These are phyloP conservation scores for Trachelus troglodyta DNA, from an alignment of 2,888 invertebrate species.

Conservation along the genomic window DNA sequence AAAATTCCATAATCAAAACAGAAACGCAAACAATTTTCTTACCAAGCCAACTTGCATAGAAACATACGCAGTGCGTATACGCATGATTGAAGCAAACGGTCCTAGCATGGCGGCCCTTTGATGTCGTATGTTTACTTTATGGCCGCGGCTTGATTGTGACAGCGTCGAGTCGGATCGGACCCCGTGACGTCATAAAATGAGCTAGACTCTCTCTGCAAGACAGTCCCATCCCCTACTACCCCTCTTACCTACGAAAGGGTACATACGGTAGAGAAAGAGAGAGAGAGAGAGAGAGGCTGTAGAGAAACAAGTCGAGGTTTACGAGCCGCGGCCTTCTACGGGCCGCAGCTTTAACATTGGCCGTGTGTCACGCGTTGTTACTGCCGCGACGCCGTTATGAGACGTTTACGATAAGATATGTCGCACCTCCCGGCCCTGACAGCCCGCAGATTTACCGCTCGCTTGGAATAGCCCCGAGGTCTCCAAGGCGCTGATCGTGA, in stretches of 20 bases:
- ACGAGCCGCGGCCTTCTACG: slow-evolving; percentile 44
- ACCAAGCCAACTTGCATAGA: background rate
- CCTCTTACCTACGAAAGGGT: slow-evolving; percentile 23
- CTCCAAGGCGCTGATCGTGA: background rate
- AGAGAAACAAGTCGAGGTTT: slow-evolving; percentile 41
- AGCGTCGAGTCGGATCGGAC: slow-evolving; percentile 35
- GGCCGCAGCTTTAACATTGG: slow-evolving; percentile 47
- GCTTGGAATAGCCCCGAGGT: slow-evolving; percentile 7
- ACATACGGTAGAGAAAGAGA: slow-evolving; percentile 30
- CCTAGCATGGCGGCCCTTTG: slow-evolving; percentile 42
- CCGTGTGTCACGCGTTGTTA: slow-evolving; percentile 62
- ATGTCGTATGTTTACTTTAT: slow-evolving; percentile 53
- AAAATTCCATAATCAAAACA: background rate
- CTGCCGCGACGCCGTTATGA: slow-evolving; percentile 57
- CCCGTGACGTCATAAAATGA: slow-evolving; percentile 46
- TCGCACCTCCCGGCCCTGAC: slow-evolving; percentile 56
- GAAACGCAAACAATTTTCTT: background rate
- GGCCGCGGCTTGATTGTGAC: slow-evolving; percentile 49
- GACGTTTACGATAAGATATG: slow-evolving; percentile 63
- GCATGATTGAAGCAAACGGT: background rate
- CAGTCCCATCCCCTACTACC: background rate
- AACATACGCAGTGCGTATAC: background rate
- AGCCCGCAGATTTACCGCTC: slow-evolving; percentile 52
- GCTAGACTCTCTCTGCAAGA: slow-evolving; percentile 10
- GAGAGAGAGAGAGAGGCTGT: slow-evolving; percentile 23